Percentiles rank a stretch among this genome's conserved stretches.
These are phyloP conservation scores for Crossoptilon crossoptilon DNA, from an alignment of 2,797 vertebrate species.

Conservation along the genomic window DNA sequence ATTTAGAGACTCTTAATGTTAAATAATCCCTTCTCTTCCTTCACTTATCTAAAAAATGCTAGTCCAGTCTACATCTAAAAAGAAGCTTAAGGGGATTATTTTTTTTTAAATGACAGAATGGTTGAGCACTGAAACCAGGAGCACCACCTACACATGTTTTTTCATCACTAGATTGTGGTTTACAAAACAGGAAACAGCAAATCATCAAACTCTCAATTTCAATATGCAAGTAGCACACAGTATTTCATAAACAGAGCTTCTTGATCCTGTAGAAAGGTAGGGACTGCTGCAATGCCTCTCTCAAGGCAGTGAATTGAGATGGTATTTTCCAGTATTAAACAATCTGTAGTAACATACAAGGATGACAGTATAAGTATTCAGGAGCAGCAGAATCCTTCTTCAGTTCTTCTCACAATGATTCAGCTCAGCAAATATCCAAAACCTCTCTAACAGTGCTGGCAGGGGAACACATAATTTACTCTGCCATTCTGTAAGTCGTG, in stretches of 20 bases:
- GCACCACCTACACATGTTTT: background rate
- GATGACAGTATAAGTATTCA: background rate
- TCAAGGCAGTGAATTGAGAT: background rate
- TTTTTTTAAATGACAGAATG: background rate
- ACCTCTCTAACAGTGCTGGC: background rate
- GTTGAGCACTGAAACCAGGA: background rate
- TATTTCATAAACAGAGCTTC: background rate
- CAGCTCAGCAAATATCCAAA: background rate
- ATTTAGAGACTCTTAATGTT: background rate
- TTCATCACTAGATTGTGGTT: background rate
- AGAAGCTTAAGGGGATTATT: background rate
- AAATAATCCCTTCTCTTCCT: background rate
- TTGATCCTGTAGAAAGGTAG: background rate
- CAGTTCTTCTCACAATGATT: background rate
- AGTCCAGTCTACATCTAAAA: background rate
- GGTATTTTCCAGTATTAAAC: background rate
- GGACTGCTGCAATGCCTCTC: background rate
- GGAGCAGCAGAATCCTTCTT: background rate
- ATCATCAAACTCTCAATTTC: background rate
- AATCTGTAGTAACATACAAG: background rate
- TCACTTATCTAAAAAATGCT: background rate
- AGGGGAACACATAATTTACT: fast-evolving
- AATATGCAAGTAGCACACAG: background rate
- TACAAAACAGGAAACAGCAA: background rate
- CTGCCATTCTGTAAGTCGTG: background rate